Percentiles rank a stretch among this genome's conserved stretches.
Conservation (phyloP, 2,888 invertebrate species). For the Lottia scabra region DNA sequence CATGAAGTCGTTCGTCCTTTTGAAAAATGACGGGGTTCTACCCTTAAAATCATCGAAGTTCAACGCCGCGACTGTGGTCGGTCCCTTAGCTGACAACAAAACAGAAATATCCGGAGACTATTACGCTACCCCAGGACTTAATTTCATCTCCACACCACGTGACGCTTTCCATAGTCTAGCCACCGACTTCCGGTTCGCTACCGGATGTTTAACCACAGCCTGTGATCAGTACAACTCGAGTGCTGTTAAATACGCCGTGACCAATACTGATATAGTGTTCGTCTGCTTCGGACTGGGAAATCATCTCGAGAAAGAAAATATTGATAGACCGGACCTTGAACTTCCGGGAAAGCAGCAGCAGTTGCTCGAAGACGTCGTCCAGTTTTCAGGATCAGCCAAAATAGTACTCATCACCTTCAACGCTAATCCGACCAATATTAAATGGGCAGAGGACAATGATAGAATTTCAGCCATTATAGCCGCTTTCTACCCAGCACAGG, state of each 20-base stretch:
- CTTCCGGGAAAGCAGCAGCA: slow-evolving; percentile 56
- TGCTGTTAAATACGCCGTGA: slow-evolving; percentile 40
- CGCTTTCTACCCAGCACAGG: slow-evolving; percentile 62
- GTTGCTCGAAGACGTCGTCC: slow-evolving; percentile 43
- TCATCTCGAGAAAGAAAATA: slow-evolving; percentile 52
- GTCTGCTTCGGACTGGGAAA: slow-evolving; percentile 59
- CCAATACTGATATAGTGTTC: slow-evolving; percentile 45
- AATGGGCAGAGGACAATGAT: slow-evolving; percentile 45
- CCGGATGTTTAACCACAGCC: slow-evolving; percentile 47
- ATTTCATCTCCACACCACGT: slow-evolving; percentile 48
- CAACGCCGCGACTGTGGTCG: slow-evolving; percentile 40
- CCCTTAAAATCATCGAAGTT: slow-evolving; percentile 23
- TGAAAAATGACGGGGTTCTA: slow-evolving; percentile 43
- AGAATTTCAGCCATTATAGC: slow-evolving; percentile 45
- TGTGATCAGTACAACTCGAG: slow-evolving; percentile 45
- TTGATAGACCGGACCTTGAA: slow-evolving; percentile 50
- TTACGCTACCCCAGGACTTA: slow-evolving; percentile 38
- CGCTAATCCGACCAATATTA: slow-evolving; percentile 63
- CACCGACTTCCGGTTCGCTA: slow-evolving; percentile 35
- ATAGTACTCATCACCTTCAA: slow-evolving; percentile 57
- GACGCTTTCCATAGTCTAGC: slow-evolving; percentile 43
- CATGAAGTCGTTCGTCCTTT: slow-evolving; percentile 42
- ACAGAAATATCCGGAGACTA: slow-evolving; percentile 58
- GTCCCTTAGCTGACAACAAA: slow-evolving; percentile 61
- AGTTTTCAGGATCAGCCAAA: neutral